Conservation (phyloP, 2,113 vertebrate species). For the Megalops atlanticus region DNA sequence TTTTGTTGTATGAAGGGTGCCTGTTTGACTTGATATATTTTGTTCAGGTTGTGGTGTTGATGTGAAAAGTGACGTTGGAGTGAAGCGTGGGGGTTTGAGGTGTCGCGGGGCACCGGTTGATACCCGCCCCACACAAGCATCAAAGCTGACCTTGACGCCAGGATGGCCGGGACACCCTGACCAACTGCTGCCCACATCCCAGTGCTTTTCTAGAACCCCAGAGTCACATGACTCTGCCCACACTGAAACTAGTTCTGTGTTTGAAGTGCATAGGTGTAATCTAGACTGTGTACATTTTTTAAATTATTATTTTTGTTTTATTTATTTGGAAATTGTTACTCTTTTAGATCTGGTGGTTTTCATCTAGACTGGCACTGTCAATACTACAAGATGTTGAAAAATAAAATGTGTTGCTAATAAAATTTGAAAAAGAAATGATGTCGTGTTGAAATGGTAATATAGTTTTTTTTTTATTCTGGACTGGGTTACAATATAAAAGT, state of each 20-base stretch:
- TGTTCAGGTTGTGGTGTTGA: background rate
- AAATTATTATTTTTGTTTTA: slow-evolving; percentile 8
- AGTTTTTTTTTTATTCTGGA: background rate
- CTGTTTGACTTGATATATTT: background rate
- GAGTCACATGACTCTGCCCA: background rate
- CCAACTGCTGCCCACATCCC: no score
- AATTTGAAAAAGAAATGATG: slow-evolving; percentile 4
- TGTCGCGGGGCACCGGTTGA: no score
- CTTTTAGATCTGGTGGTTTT: background rate
- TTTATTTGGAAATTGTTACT: slow-evolving; percentile 6
- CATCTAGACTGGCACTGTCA: slow-evolving; percentile 1
- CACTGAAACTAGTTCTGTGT: background rate
- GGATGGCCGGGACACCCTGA: no score
- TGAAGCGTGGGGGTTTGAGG: background rate
- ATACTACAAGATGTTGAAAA: slow-evolving; percentile 10
- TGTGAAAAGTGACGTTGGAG: slow-evolving; percentile 1
- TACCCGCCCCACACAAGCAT: no score
- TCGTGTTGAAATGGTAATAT: background rate
- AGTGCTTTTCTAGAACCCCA: no score
- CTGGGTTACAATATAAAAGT: background rate
- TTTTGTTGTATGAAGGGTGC: background rate
- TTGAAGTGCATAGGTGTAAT: background rate
- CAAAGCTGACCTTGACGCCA: no score
- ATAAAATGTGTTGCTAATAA: slow-evolving; percentile 30
- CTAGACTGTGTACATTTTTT: slow-evolving; percentile 10